Evolutionary conservation across 2,113 vertebrate species (phyloP), one percentile per base, ranked within the genome.

Genomic region (Aegithalos caudatus): DNA sequence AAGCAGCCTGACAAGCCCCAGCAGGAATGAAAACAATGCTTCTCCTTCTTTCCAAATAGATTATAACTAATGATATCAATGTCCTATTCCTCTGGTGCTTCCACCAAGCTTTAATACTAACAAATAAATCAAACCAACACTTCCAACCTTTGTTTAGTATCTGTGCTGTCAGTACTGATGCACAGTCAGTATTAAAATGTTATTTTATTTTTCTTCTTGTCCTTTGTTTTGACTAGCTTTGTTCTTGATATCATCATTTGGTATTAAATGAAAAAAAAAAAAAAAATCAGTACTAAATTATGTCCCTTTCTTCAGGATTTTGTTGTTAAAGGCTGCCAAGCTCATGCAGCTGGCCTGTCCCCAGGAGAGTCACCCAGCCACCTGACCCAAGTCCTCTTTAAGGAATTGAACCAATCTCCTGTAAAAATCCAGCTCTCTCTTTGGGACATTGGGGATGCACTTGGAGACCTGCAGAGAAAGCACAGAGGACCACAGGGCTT

Each of bases 31-130:
- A 94, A 91, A 91, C 69, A 88, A 77, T 72, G 71, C 44, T 79
- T 50, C 76, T 93, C 24, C 73, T 80, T 80, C 82, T 86, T 95
- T 45, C 62, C 94, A 90, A 94, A 70, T 17, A 90, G 79, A 70
- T 96, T 72, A 76, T 48, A 91, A 76, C 45, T 92, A 88, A 88
- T 54, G 53, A 80, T 77, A 90, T 50, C 67, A 58, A 51, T 27
- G 7, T 45, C 76, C 64, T 70, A 25, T 28, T 95, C 58, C 80
- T 92, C 77, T 62, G 67, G 35, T 74, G 64, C 50, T 77, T 88
- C 76, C 67, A 86, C 67, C 0, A 2, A 77, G 82, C 37, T 83
- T 88, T 54, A 86, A 77, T 44, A 19, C 70, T 76, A 57, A 65
- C 40, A 85, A 85, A 88, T 67, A 90, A 95, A 94, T 86, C 82